phyloP scores from a whole-genome alignment of 2,113 vertebrate genomes.

The Nerophis ophidion region DNA sequence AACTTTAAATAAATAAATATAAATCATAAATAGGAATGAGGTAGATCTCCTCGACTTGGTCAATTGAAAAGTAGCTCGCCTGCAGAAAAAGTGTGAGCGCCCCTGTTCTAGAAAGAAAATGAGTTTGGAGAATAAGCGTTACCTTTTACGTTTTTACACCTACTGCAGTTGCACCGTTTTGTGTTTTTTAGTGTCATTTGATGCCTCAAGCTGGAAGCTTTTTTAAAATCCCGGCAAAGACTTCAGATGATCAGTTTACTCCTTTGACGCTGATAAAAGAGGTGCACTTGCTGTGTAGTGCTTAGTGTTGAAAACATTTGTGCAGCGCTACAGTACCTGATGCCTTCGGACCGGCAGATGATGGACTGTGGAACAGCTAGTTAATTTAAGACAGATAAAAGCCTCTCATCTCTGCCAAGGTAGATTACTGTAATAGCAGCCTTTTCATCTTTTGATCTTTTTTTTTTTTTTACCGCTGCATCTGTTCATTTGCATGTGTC shows the following conservation, averaged over 20 bases:
- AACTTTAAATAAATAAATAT: too few relatives aligned
- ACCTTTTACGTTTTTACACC: constrained; percentile 10
- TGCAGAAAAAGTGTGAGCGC: too few relatives aligned
- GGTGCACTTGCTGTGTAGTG: constrained; percentile 46
- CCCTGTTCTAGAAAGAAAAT: too few relatives aligned
- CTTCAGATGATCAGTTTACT: constrained; percentile 46
- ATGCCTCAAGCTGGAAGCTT: not conserved
- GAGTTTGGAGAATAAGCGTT: not conserved
- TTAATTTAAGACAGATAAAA: constrained; percentile 71
- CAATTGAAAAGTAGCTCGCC: too few relatives aligned
- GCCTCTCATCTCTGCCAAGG: constrained; percentile 60
- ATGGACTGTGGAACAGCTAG: constrained; percentile 61
- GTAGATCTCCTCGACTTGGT: too few relatives aligned
- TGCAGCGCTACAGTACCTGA: constrained; percentile 49
- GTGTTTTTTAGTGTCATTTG: not conserved
- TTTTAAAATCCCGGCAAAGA: constrained; percentile 4
- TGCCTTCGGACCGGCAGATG: constrained; percentile 56
- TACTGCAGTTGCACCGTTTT: constrained; percentile 24
- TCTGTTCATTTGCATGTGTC: constrained; percentile 74
- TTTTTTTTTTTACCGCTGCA: constrained; percentile 61
- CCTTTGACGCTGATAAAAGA: constrained; percentile 46
- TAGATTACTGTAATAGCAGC: constrained; percentile 70
- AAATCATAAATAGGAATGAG: too few relatives aligned
- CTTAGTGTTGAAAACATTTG: constrained; percentile 61
- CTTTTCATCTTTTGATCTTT: constrained; percentile 74